Evolutionary conservation across 2,113 vertebrate species (phyloP).

Genomic region (Brachirus orientalis): DNA sequence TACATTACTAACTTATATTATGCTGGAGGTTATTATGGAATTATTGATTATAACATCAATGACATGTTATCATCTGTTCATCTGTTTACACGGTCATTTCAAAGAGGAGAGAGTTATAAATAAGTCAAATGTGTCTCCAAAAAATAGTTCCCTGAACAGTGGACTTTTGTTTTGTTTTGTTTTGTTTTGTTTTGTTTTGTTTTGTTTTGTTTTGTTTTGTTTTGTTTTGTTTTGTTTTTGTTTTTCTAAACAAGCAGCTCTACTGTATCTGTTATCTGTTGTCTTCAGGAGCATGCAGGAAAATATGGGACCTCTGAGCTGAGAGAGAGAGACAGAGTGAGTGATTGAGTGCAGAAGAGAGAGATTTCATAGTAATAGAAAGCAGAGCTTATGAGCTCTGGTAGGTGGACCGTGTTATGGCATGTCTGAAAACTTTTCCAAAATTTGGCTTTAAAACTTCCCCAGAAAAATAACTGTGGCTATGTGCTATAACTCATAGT

Average conservation of each 20-base stretch:
- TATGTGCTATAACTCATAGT: constrained; percentile 54
- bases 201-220: too few species aligned
- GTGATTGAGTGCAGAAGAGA: not conserved
- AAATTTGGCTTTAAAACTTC: constrained; percentile 66
- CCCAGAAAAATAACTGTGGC: constrained; percentile 65
- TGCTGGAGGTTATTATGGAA: too few species aligned
- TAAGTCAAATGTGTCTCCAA: too few species aligned
- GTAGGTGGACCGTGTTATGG: constrained; percentile 72
- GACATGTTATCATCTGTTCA: too few species aligned
- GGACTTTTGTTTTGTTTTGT: too few species aligned
- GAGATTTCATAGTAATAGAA: constrained; percentile 57
- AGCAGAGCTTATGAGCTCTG: constrained; percentile 66
- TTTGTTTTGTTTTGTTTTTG: too few species aligned
- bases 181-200: too few species aligned
- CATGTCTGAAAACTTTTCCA: constrained; percentile 68
- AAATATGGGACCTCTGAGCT: constrained; percentile 17
- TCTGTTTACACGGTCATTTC: too few species aligned
- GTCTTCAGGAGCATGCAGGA: constrained; percentile 36
- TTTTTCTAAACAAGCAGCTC: constrained; percentile 24
- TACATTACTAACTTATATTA: too few species aligned
- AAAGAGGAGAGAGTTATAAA: too few species aligned
- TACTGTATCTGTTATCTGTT: constrained; percentile 28
- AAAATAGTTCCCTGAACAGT: too few species aligned
- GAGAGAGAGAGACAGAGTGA: constrained; percentile 27
- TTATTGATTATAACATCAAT: too few species aligned